These are phyloP conservation scores for Poeciliopsis gracilis DNA, from an alignment of 2,797 vertebrate species.

Conservation along the genomic window DNA sequence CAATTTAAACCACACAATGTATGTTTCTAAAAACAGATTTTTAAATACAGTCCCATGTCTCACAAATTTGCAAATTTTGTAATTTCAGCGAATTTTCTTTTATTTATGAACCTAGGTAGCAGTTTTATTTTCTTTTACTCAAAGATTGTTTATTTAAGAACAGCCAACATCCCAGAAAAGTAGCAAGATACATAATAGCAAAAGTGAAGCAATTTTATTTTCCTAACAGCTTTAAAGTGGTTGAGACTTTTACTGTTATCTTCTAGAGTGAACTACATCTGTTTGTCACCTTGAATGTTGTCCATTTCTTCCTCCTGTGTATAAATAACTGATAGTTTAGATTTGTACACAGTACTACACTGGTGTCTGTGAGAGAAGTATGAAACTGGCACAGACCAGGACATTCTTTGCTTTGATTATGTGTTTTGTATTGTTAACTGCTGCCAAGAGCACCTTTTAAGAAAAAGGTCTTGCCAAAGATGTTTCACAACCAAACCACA, in stretches of 20 bases:
- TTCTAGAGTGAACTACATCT: not conserved
- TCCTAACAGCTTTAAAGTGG: slow-evolving; percentile 8
- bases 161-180: slow-evolving; percentile 1
- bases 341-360: not conserved
- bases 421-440: slow-evolving; percentile 43
- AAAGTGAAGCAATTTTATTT: not conserved
- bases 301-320: not conserved
- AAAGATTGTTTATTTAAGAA: not conserved
- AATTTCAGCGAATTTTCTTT: not conserved
- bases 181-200: not conserved
- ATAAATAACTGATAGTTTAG: not conserved
- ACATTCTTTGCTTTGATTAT: slow-evolving; percentile 30
- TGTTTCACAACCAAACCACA: not conserved
- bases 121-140: not conserved
- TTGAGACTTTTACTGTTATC: not conserved
- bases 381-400: slow-evolving; percentile 8
- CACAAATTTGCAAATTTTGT: not conserved
- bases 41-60: not conserved
- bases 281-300: not conserved
- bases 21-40: not conserved
- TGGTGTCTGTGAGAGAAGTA: not conserved
- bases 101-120: not conserved
- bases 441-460: slow-evolving; percentile 28
- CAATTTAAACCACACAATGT: not conserved
- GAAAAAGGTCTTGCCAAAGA: slow-evolving; percentile 17